These are phyloP conservation scores for Prolemur simus DNA, from an alignment of 2,113 vertebrate species.

Conservation along the genomic window DNA sequence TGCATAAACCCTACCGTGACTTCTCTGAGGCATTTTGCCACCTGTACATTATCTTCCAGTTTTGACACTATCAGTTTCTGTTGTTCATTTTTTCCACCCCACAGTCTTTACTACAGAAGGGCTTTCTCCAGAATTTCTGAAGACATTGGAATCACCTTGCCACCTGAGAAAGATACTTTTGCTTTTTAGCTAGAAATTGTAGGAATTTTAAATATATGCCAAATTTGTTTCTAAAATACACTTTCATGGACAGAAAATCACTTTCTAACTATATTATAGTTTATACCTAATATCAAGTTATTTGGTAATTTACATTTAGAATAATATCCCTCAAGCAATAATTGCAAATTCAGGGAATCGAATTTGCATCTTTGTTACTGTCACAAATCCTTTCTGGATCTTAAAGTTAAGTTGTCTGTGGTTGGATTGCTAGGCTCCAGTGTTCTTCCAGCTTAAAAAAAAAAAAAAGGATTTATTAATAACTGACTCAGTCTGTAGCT, in stretches of 20 bases:
- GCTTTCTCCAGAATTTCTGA: not conserved
- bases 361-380: not conserved
- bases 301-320: not conserved
- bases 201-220: not conserved
- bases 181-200: constrained; percentile 18
- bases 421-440: not conserved
- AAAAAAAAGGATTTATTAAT: constrained; percentile 10
- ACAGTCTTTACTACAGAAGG: not conserved
- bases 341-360: not conserved
- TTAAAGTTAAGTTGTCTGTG: not conserved
- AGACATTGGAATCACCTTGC: not conserved
- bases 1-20: rapidly evolving
- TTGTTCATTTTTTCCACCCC: not conserved
- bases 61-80: not conserved
- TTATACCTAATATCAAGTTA: not conserved
- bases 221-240: constrained; percentile 31
- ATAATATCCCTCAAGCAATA: not conserved
- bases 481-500: constrained; percentile 13
- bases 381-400: constrained; percentile 3
- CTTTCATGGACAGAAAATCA: not conserved
- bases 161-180: not conserved
- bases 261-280: not conserved
- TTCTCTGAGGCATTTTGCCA: not conserved
- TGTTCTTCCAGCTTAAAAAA: not conserved
- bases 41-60: not conserved